A percentile compares a stretch with the other conserved stretches of the same genome.
Conservation (phyloP, 2,888 invertebrate genomes). For the Oxystoma pomonae region DNA sequence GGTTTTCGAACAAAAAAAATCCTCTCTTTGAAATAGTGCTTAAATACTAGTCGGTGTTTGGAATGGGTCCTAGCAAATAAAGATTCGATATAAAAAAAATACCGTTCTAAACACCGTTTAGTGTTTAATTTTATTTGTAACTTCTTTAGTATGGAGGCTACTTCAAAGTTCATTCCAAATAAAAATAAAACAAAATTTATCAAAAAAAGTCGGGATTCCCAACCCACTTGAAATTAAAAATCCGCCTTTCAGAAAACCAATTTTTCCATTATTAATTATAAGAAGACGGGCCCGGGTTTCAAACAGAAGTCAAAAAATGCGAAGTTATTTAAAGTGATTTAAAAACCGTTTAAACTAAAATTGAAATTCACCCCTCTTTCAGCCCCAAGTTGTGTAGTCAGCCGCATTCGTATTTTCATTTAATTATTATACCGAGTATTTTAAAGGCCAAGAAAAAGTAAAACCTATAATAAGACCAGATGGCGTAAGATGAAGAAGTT, state of each 20-base stretch:
- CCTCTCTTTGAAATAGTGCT: too few species aligned
- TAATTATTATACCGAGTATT: conserved; percentile 47
- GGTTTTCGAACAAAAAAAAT: too few species aligned
- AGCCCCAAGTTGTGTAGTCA: conserved; percentile 12
- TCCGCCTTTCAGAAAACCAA: background rate
- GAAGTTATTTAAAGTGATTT: conserved; percentile 44
- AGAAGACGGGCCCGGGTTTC: background rate
- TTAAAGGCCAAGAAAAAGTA: conserved; percentile 32
- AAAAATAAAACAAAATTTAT: too few species aligned
- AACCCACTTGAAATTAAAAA: background rate
- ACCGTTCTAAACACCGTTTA: too few species aligned
- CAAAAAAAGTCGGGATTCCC: background rate
- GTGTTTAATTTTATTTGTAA: too few species aligned
- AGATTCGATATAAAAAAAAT: too few species aligned
- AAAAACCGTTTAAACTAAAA: conserved; percentile 49
- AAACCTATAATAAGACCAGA: too few species aligned
- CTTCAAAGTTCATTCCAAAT: too few species aligned
- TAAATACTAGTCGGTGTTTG: too few species aligned
- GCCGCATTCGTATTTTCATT: conserved; percentile 37
- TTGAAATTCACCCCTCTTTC: conserved; percentile 42
- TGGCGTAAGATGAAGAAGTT: too few species aligned
- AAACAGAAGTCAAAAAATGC: conserved; percentile 26
- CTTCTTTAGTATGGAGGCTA: too few species aligned
- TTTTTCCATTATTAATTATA: conserved; percentile 1
- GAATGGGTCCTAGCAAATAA: too few species aligned